Evolutionary conservation across 2,797 vertebrate species (phyloP).

Genomic region (Esox lucius): DNA sequence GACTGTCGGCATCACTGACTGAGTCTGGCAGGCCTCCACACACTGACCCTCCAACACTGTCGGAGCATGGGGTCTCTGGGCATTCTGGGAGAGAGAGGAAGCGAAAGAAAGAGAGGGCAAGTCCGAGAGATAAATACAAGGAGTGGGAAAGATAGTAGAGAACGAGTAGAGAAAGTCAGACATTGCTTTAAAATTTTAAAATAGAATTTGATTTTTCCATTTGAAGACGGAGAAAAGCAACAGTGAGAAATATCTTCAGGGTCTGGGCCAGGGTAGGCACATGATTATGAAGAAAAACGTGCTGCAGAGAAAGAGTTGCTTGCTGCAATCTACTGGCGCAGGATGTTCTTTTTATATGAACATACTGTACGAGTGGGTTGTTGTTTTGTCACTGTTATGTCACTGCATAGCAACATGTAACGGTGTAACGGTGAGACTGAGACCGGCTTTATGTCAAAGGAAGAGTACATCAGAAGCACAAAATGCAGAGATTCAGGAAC

Average conservation of each 20-base stretch:
- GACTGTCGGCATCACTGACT: slow-evolving; percentile 68
- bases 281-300: neutral
- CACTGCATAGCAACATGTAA: neutral
- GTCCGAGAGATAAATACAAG: neutral
- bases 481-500: neutral
- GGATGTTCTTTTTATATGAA: slow-evolving; percentile 38
- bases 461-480: neutral
- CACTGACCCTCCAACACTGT: slow-evolving; percentile 56
- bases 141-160: neutral
- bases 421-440: neutral
- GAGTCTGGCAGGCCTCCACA: slow-evolving; percentile 66
- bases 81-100: slow-evolving; percentile 61
- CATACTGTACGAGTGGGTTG: neutral
- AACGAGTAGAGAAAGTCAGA: neutral
- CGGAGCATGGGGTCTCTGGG: slow-evolving; percentile 62
- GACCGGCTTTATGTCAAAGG: neutral
- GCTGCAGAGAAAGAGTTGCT: slow-evolving; percentile 24
- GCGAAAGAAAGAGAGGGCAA: neutral
- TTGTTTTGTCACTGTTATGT: neutral
- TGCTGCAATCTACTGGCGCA: slow-evolving; percentile 44
- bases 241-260: neutral
- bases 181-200: neutral
- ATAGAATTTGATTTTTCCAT: neutral
- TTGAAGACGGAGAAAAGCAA: neutral
- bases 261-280: neutral